These are phyloP conservation scores for Bathynomus jamesi DNA, from an alignment of 1,140 invertebrate genomes.

Conservation along the genomic window DNA sequence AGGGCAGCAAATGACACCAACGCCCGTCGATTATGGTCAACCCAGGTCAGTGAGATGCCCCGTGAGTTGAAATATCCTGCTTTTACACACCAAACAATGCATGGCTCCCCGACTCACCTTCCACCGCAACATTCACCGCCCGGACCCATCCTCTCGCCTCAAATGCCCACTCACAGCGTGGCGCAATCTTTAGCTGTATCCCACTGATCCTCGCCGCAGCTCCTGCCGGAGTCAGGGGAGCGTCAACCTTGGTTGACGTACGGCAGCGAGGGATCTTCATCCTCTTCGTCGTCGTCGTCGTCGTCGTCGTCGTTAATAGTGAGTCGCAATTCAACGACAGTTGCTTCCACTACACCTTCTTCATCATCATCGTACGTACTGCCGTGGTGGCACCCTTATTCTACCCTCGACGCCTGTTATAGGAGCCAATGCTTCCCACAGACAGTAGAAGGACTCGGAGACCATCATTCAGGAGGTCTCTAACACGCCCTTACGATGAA, in stretches of 20 bases:
- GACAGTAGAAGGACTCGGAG: background rate
- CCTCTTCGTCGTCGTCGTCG: background rate
- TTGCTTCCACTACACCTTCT: background rate
- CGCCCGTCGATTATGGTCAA: slow-evolving; percentile 32
- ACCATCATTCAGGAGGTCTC: background rate
- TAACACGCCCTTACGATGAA: background rate
- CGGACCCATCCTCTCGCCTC: slow-evolving; percentile 31
- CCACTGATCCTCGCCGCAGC: slow-evolving; percentile 34
- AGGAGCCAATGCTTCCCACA: background rate
- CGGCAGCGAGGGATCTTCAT: background rate
- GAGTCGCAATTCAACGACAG: background rate
- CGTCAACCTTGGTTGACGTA: background rate
- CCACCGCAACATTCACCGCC: slow-evolving; percentile 35
- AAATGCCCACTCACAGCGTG: slow-evolving; percentile 36
- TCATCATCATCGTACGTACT: background rate
- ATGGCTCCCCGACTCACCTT: slow-evolving; percentile 36
- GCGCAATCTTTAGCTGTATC: slow-evolving; percentile 32
- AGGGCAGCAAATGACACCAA: slow-evolving; percentile 32
- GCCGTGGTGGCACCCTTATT: background rate
- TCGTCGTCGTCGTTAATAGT: background rate
- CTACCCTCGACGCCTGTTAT: background rate
- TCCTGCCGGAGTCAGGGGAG: background rate
- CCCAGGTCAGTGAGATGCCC: slow-evolving; percentile 33
- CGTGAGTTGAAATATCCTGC: slow-evolving; percentile 34
- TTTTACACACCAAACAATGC: slow-evolving; percentile 36